These are phyloP conservation scores for Taurulus bubalis DNA, from an alignment of 2,113 vertebrate genomes.

Conservation along the genomic window DNA sequence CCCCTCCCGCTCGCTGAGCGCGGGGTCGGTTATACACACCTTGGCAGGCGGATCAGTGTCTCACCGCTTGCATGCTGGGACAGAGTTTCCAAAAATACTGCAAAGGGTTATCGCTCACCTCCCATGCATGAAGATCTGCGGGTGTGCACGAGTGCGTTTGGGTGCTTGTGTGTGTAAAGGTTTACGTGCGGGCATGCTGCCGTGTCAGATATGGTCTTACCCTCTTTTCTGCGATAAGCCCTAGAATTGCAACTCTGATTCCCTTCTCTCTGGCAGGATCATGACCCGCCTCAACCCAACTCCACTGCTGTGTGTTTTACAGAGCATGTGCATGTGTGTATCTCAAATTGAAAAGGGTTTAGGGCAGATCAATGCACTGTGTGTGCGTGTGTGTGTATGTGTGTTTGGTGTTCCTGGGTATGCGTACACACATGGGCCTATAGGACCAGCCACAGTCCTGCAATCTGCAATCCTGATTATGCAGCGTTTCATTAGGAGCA, in stretches of 20 bases:
- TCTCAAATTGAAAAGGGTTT: slow-evolving; percentile 71
- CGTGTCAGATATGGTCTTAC: slow-evolving; percentile 80
- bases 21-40: slow-evolving; percentile 68
- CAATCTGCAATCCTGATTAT: slow-evolving; percentile 76
- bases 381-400: slow-evolving; percentile 13
- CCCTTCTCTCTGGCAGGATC: slow-evolving; percentile 73
- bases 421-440: slow-evolving; percentile 31
- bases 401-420: slow-evolving; percentile 39
- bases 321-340: slow-evolving; percentile 43
- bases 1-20: slow-evolving; percentile 27
- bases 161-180: slow-evolving; percentile 31
- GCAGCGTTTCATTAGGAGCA: slow-evolving; percentile 72
- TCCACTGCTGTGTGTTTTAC: slow-evolving; percentile 16
- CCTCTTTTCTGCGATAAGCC: slow-evolving; percentile 78
- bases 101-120: slow-evolving; percentile 65
- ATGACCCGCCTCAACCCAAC: slow-evolving; percentile 58
- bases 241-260: slow-evolving; percentile 77
- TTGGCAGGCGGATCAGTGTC: slow-evolving; percentile 64
- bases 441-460: slow-evolving; percentile 51
- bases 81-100: slow-evolving; percentile 77
- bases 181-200: slow-evolving; percentile 68
- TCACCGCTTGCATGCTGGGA: slow-evolving; percentile 66
- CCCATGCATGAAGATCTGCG: slow-evolving; percentile 32
- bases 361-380: slow-evolving; percentile 54
- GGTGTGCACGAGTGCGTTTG: neutral